A percentile compares a stretch with the other conserved stretches of the same genome.
Conservation (phyloP, 1,140 invertebrate species). For the Micrasema minimum region DNA sequence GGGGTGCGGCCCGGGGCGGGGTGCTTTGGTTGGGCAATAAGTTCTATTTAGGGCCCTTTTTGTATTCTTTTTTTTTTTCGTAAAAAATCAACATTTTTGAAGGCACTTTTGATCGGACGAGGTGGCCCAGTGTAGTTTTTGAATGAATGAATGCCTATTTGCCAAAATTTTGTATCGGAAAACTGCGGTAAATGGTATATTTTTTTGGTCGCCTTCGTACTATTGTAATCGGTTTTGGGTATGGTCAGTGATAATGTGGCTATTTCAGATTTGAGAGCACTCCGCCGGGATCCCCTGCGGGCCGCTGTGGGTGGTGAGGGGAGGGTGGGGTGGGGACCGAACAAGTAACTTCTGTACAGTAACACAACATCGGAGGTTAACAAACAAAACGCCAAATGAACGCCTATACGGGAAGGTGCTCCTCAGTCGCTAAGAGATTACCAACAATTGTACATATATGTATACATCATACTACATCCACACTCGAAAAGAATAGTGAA, state of each 20-base stretch:
- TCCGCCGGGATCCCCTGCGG: constrained; percentile 58
- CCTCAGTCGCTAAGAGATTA: constrained; percentile 63
- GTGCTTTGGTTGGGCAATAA: constrained; percentile 74
- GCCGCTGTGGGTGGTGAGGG: neutral
- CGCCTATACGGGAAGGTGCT: constrained; percentile 58
- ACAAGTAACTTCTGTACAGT: constrained; percentile 53
- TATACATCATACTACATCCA: constrained; percentile 69
- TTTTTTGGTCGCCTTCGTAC: constrained; percentile 64
- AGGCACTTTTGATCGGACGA: constrained; percentile 91
- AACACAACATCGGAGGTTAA: constrained; percentile 56
- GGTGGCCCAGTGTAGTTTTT: constrained; percentile 81
- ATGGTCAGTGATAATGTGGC: constrained; percentile 72
- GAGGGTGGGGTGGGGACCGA: constrained; percentile 43
- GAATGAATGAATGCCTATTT: constrained; percentile 67
- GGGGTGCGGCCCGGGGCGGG: constrained; percentile 64
- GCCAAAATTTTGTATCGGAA: constrained; percentile 55
- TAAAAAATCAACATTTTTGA: constrained; percentile 87
- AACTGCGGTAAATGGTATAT: constrained; percentile 55
- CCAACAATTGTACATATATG: constrained; percentile 54
- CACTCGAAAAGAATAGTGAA: constrained; percentile 56
- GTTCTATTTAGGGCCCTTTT: constrained; percentile 86
- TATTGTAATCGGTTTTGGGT: constrained; percentile 73
- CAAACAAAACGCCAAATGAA: constrained; percentile 52
- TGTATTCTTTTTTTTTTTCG: constrained; percentile 77
- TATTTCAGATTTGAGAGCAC: constrained; percentile 76